phyloP scores from a whole-genome alignment of 2,888 invertebrate genomes.

The Parnassius glacialis region DNA sequence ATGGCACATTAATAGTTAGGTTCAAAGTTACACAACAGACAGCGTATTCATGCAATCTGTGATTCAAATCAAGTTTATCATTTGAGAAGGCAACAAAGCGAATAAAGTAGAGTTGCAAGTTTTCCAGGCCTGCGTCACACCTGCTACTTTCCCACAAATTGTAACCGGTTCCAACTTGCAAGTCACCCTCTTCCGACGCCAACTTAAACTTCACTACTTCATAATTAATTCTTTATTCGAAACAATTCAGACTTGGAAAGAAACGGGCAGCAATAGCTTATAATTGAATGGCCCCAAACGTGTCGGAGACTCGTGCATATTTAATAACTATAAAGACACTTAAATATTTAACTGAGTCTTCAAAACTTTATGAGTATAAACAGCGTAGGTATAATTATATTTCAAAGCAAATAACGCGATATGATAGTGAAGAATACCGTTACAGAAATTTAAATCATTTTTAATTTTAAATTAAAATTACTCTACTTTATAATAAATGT shows the following conservation, averaged over 20 bases:
- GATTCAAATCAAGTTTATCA: conserved; percentile 78
- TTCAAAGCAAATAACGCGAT: neutral
- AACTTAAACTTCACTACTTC: conserved; percentile 69
- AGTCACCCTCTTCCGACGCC: conserved; percentile 56
- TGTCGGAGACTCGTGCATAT: conserved; percentile 74
- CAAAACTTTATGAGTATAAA: conserved; percentile 12
- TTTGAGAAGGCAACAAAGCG: conserved; percentile 75
- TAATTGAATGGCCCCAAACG: conserved; percentile 78
- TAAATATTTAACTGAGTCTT: conserved; percentile 20
- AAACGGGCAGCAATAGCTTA: conserved; percentile 62
- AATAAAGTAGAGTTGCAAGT: conserved; percentile 63
- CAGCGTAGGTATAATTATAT: neutral
- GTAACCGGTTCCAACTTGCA: conserved; percentile 69
- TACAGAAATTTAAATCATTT: neutral
- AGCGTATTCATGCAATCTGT: conserved; percentile 61
- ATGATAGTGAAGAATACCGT: neutral
- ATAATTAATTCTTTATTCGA: conserved; percentile 81
- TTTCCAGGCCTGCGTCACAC: conserved; percentile 65
- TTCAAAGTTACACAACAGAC: conserved; percentile 17
- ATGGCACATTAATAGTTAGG: conserved; percentile 10
- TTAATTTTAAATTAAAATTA: neutral
- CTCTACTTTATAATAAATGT: too few species aligned
- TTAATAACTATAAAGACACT: conserved; percentile 47
- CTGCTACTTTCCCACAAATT: conserved; percentile 78
- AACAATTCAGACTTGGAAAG: conserved; percentile 73